Evolutionary conservation across 2,888 invertebrate species (phyloP).

Genomic region (Clunio marinus): DNA sequence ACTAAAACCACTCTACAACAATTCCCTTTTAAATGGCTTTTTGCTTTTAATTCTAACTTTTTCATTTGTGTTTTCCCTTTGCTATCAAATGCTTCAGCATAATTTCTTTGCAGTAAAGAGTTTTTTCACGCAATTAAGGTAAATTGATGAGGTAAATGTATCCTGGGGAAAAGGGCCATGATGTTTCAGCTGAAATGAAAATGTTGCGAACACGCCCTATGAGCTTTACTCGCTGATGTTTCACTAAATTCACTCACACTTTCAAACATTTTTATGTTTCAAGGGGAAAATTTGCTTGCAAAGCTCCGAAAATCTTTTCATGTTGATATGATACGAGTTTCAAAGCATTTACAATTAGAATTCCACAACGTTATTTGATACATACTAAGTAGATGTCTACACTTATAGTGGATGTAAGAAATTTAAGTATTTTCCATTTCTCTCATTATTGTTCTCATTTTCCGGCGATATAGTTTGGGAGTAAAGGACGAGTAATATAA

Average conservation of each 20-base stretch:
- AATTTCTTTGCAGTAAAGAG: background rate
- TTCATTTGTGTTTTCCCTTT: background rate
- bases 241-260: background rate
- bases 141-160: slow-evolving; percentile 33
- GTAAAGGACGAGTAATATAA: background rate
- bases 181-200: slow-evolving; percentile 18
- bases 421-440: background rate
- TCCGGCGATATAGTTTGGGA: background rate
- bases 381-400: no score
- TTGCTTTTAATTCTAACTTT: background rate
- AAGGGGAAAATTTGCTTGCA: slow-evolving; percentile 14
- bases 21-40: slow-evolving; percentile 32
- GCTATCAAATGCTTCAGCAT: background rate
- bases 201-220: background rate
- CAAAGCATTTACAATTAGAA: no score
- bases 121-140: slow-evolving; percentile 20
- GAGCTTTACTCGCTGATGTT: background rate
- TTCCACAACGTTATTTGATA: background rate
- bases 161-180: slow-evolving; percentile 18
- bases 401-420: no score
- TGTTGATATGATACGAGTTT: background rate
- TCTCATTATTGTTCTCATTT: background rate
- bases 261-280: background rate
- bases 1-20: slow-evolving; percentile 35
- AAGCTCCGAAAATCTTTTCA: background rate